Base-by-base conservation (phyloP, 1,140 invertebrate species). In the Araneus ventricosus region DNA sequence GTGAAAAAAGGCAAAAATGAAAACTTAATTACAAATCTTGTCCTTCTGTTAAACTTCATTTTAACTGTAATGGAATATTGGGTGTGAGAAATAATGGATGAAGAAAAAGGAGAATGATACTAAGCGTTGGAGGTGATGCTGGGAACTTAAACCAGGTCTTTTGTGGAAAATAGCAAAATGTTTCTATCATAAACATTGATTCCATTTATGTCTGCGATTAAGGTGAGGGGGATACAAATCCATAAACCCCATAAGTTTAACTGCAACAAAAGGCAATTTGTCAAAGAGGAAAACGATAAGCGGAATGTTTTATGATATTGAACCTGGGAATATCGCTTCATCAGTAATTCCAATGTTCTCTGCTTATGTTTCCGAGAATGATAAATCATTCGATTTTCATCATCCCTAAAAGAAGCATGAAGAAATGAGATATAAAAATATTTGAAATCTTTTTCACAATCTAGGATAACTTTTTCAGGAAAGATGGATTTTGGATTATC, bases 221-320 rank as follows among this genome's bases (percentile, higher is more conserved):
- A 57, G 34, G 34, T 39, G n/a, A 87, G 63, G 57, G 30, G 85
- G 85, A 41, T 39, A 59, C 85, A 87, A 45, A 87, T 87, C 85
- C 59, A 87, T 87, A 87, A 87, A 87, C 85, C 37, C 85, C 85
- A 63, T 87, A 87, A 59, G 85, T 57, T 61, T 61, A 61, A 37
- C 57, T 39, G 41, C 57, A 87, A 87, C 57, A 61, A 87, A 87
- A 45, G 34, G 30, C 59, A 27, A 87, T 87, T 87, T 87, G 37
- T 87, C 85, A 87, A 87, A 59, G n/a, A 75, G 30, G 39, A 34
- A 87, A 87, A 87, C 85, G 85, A 87, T 87, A 87, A 87, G 52
- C 57, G 85, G 27, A 27, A 37, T 87, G 85, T 87, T 87, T 87
- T 87, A 87, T 57, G 85, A 87, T 87, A 87, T 87, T 87, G 85